Base-by-base conservation (phyloP, 1,140 invertebrate species). In the Diorhabda sublineata region DNA sequence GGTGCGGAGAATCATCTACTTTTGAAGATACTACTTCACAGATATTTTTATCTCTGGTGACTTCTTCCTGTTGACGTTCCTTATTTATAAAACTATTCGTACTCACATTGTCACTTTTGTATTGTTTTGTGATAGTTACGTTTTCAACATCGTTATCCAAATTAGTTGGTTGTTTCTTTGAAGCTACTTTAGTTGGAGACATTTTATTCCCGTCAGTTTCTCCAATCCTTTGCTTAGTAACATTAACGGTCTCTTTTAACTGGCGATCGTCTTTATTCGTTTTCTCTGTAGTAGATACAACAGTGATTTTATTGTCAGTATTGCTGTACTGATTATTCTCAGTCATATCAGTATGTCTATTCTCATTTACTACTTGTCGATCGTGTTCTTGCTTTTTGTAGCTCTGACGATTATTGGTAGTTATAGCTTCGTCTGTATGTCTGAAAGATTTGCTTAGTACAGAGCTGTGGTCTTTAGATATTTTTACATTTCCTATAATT, bases 1-100 rank as follows among this genome's bases (percentile, higher is more conserved):
- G 57, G 26, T 9, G 44, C 41, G 44, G 26, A 81, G 64, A 44
- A 85, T 76, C 42, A 26, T n/a, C 26, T 41, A n/a, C n/a, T 45
- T 43, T n/a, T 26, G 8, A 6, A 45, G 47, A 41, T 42, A 26
- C 41, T 2, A 44, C 45, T 45, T 65, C 41, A 43, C 11, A 45
- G 41, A 11, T 9, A 6, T 57, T 42, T 45, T 61, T 64, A 52
- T 65, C 43, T 42, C 68, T 63, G 44, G 70, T 73, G 66, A 68
- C 45, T 8, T 58, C 61, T 67, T 74, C 71, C 9, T 71, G 69
- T 71, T 73, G 61, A 56, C 70, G 67, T 69, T 75, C 74, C 4
- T 66, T 68, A 8, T 64, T 57, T 41, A 73, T 69, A 61, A 76
- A 74, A 7, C 71, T 56, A 60, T 76, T 67, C 61, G 44, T 64